Evolutionary conservation across 2,797 vertebrate genomes (phyloP).

Genomic region (Varecia variegata): DNA sequence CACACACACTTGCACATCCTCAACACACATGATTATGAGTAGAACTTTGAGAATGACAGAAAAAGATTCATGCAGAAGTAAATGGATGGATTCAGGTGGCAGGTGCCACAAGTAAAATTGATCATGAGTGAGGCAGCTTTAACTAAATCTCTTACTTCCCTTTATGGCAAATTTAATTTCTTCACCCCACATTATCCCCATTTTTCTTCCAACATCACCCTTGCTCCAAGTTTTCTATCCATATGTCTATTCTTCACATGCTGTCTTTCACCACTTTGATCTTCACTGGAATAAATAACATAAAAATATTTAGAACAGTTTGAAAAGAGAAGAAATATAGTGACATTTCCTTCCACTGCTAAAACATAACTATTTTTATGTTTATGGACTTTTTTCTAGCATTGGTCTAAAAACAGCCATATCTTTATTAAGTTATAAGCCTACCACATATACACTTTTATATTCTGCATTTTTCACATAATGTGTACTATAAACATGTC

Average conservation of each 20-base stretch:
- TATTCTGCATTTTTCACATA: slow-evolving; percentile 51
- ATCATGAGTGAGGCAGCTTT: not conserved
- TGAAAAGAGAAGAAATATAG: not conserved
- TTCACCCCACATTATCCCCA: not conserved
- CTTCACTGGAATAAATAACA: slow-evolving; percentile 21
- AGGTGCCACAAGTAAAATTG: not conserved
- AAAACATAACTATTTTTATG: slow-evolving; percentile 29
- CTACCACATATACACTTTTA: slow-evolving; percentile 14
- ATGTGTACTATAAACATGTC: slow-evolving; percentile 35
- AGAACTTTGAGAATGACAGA: not conserved
- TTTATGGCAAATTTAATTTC: not conserved
- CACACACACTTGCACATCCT: not conserved
- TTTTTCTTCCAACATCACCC: not conserved
- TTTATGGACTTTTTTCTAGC: not conserved
- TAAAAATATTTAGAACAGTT: not conserved
- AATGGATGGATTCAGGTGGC: not conserved
- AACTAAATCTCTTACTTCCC: not conserved
- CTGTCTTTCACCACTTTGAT: not conserved
- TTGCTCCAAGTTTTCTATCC: not conserved
- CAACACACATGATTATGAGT: not conserved
- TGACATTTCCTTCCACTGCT: not conserved
- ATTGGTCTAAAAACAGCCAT: slow-evolving; percentile 13
- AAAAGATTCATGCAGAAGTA: not conserved
- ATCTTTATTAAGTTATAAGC: slow-evolving; percentile 61
- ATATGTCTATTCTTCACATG: not conserved